Percentiles rank a stretch among this genome's conserved stretches.
Conservation (phyloP, 1,140 invertebrate genomes). For the Steinernema khuongi region DNA sequence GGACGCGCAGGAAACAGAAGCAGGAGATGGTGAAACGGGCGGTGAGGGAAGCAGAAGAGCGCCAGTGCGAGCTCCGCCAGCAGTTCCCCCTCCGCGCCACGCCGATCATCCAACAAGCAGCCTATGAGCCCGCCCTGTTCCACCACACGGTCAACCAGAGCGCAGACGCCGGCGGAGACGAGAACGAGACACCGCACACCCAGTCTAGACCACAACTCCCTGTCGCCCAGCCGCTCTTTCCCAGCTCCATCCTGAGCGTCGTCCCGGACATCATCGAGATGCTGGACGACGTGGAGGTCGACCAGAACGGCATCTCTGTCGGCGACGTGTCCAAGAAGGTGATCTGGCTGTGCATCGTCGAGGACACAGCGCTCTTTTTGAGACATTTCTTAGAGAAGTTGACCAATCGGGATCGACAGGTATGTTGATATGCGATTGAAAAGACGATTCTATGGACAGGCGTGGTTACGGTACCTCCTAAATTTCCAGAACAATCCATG, state of each 20-base stretch:
- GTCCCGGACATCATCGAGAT: conserved; percentile 88
- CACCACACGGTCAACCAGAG: conserved; percentile 59
- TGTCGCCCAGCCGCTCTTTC: conserved; percentile 86
- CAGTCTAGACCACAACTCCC: conserved; percentile 66
- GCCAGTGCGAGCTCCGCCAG: conserved; percentile 83
- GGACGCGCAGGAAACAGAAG: conserved; percentile 95
- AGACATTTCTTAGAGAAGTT: conserved; percentile 90
- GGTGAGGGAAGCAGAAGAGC: conserved; percentile 87
- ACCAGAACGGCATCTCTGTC: conserved; percentile 75
- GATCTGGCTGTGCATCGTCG: conserved; percentile 93
- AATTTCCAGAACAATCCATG: too few species aligned
- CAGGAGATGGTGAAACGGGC: conserved; percentile 92
- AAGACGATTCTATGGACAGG: not conserved
- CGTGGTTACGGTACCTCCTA: not conserved
- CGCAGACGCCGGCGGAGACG: conserved; percentile 24
- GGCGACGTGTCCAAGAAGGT: conserved; percentile 66
- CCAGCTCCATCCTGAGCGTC: conserved; percentile 87
- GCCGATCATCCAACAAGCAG: conserved; percentile 81
- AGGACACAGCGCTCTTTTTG: conserved; percentile 91
- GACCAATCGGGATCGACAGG: conserved; percentile 79
- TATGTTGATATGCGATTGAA: conserved; percentile 29
- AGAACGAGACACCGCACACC: conserved; percentile 27
- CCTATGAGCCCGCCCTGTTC: conserved; percentile 86
- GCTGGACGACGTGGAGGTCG: conserved; percentile 89
- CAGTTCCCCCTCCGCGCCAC: conserved; percentile 94